phyloP scores from a whole-genome alignment of 2,113 vertebrate species.

The Cichladusa arquata region DNA sequence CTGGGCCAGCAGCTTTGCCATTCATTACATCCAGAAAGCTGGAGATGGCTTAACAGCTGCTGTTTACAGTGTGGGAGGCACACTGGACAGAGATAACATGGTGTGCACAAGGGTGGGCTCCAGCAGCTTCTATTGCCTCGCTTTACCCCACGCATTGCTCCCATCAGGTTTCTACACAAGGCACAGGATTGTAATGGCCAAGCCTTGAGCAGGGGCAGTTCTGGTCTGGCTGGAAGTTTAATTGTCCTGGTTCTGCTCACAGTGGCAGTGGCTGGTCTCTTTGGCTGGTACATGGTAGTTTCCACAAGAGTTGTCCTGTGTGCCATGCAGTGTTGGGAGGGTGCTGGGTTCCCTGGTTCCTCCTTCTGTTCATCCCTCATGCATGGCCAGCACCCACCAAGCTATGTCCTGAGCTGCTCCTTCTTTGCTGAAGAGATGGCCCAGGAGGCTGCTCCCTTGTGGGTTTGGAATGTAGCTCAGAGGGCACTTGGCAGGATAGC shows the following conservation, averaged over 20 bases:
- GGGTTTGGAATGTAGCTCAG: not conserved
- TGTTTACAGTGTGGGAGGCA: not conserved
- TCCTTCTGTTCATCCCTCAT: not conserved
- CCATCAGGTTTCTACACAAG: not conserved
- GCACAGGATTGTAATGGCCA: not conserved
- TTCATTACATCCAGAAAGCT: not conserved
- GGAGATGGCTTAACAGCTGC: not conserved
- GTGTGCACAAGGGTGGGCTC: not conserved
- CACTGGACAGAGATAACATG: not conserved
- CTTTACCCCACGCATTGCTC: not conserved
- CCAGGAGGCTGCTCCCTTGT: not conserved
- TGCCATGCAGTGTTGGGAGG: not conserved
- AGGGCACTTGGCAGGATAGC: not conserved
- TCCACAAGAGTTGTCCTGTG: not conserved
- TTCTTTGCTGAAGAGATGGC: not conserved
- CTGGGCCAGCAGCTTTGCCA: not conserved
- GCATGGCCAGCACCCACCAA: accelerated
- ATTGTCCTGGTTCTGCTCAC: not conserved
- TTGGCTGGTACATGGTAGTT: not conserved
- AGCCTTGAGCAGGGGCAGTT: not conserved
- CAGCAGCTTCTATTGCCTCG: not conserved
- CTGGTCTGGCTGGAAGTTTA: not conserved
- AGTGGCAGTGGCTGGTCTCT: not conserved
- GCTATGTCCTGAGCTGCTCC: not conserved
- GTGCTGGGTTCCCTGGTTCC: not conserved